Evolutionary conservation across 2,113 vertebrate species (phyloP).

Genomic region (Reinhardtius hippoglossoides): DNA sequence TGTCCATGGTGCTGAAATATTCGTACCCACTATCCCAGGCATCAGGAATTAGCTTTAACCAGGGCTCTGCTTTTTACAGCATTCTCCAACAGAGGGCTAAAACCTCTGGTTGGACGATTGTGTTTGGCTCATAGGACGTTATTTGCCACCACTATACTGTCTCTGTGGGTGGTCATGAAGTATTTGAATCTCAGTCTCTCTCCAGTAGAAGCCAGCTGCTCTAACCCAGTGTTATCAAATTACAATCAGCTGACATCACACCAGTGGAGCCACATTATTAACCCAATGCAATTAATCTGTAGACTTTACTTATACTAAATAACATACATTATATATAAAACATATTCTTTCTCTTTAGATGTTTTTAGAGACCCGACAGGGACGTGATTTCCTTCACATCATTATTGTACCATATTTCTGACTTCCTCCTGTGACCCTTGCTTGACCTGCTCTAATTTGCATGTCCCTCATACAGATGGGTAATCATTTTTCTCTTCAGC

Average conservation of each 20-base stretch:
- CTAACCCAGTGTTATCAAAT: no score
- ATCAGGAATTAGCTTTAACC: no score
- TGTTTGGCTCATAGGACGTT: no score
- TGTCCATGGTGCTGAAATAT: no score
- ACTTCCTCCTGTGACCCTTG: conserved; percentile 26
- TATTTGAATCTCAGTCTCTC: neutral
- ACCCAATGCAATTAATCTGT: neutral
- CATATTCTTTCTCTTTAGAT: neutral
- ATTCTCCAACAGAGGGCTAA: no score
- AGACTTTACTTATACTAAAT: neutral
- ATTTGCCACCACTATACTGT: neutral
- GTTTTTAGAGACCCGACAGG: conserved; percentile 2
- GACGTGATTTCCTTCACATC: conserved; percentile 24
- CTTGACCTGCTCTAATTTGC: conserved; percentile 57
- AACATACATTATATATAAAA: neutral
- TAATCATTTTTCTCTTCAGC: conserved; percentile 58
- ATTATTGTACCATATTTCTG: conserved; percentile 38
- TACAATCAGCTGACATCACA: no score
- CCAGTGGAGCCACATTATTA: neutral
- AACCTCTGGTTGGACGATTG: no score
- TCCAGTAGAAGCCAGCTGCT: neutral
- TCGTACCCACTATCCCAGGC: no score
- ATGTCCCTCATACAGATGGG: conserved; percentile 60
- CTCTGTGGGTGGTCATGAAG: conserved; percentile 17
- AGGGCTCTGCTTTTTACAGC: no score